Base-by-base conservation (phyloP, 2,888 invertebrate genomes). In the Chesias legatella region DNA sequence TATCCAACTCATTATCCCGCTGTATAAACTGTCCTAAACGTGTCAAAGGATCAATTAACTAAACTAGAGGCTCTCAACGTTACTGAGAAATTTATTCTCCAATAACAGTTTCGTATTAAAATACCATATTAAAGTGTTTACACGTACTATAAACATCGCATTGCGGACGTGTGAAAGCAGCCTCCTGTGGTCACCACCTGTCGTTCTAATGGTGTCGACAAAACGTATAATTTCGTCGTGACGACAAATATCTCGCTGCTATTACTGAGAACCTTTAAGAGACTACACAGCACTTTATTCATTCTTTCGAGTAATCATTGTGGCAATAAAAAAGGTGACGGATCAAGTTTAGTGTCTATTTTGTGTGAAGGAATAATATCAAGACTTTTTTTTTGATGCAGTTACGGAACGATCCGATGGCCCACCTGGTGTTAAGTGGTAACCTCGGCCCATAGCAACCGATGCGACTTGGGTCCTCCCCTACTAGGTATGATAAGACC, bases 171-270 rank as follows among this genome's bases (percentile, higher is more conserved):
- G 59, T 59, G 51, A 67, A 67, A 60, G 51, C 53, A 66, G 58
- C 63, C 61, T 61, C 75, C 71, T 61, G 73, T 43, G 57, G 68
- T 56, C 61, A 51, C 59, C 73, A 55, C 73, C 73, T 59, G 70
- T 56, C 46, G 73, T 41, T 47, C 25, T 20, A 29, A 47, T 37
- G 32, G 32, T 26, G 40, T 49, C 48, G 41, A 42, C 34, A 32
- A 29, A 29, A 26, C 11, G 10, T 23, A 6, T 17, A 13, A 17
- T 33, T 34, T 32, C 8, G 24, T 28, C 32, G 39, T 29, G 8
- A 29, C 26, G 24, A 36, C 17, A 10, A 21, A 37, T 13, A 13
- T 17, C 44, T 44, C 22, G 21, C 6, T 39, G 28, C 35, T 25
- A 44, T 35, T 34, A 17, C 25, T 26, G 7, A n/a, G 31, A 31